Conservation (phyloP, 1,140 invertebrate species). For the Tetraneura akinire region DNA sequence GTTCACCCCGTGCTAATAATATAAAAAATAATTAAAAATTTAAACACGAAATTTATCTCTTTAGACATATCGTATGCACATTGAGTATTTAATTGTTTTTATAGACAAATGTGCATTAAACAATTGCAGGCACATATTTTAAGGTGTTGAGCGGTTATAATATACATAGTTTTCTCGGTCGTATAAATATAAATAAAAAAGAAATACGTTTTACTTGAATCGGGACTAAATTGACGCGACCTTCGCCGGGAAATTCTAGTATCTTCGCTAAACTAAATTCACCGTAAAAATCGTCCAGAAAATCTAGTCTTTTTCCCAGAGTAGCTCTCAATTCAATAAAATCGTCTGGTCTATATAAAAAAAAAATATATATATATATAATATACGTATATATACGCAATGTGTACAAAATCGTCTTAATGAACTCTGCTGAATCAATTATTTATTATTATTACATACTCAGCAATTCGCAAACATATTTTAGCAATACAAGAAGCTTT, state of each 20-base stretch:
- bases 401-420: neutral
- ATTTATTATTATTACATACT: neutral
- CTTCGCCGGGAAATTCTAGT: neutral
- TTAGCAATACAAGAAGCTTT: neutral
- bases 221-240: neutral
- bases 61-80: too few relatives aligned
- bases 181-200: too few relatives aligned
- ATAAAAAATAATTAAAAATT: too few relatives aligned
- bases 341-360: neutral
- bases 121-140: too few relatives aligned
- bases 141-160: too few relatives aligned
- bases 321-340: neutral
- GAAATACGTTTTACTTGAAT: too few relatives aligned
- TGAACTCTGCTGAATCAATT: too few relatives aligned
- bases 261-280: conserved; percentile 31
- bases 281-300: conserved; percentile 13
- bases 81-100: too few relatives aligned
- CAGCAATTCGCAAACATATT: neutral
- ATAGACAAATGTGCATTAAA: too few relatives aligned
- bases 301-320: neutral
- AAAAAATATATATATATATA: neutral
- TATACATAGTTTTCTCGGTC: too few relatives aligned
- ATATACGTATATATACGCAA: neutral
- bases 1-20: neutral
- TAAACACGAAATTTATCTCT: too few relatives aligned